These are phyloP conservation scores for Neomicropteryx cornuta DNA, from an alignment of 1,140 invertebrate species.

Conservation along the genomic window DNA sequence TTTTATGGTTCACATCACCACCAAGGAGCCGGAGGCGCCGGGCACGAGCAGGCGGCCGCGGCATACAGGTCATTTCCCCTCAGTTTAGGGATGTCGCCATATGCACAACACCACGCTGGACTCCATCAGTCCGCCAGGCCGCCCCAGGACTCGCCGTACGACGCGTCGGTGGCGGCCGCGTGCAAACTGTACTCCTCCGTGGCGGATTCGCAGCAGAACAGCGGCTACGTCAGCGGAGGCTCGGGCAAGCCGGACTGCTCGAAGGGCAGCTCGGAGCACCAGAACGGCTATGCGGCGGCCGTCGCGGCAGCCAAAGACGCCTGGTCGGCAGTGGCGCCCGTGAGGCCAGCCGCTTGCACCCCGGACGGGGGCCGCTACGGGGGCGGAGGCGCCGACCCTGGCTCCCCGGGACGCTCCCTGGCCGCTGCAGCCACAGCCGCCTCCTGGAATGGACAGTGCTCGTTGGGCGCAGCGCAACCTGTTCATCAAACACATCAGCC, in stretches of 20 bases:
- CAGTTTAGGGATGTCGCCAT: slow-evolving; percentile 73
- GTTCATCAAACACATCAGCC: slow-evolving; percentile 81
- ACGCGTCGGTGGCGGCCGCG: slow-evolving; percentile 73
- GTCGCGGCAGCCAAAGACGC: slow-evolving; percentile 57
- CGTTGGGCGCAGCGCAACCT: slow-evolving; percentile 66
- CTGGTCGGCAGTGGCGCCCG: slow-evolving; percentile 55
- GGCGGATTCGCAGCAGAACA: slow-evolving; percentile 50
- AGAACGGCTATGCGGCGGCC: slow-evolving; percentile 55
- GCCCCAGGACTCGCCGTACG: slow-evolving; percentile 79
- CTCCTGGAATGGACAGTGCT: slow-evolving; percentile 72
- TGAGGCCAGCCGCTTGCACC: slow-evolving; percentile 74
- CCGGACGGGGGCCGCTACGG: slow-evolving; percentile 69
- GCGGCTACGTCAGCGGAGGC: slow-evolving; percentile 45
- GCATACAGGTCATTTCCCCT: slow-evolving; percentile 73
- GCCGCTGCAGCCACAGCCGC: slow-evolving; percentile 38
- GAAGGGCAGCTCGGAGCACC: slow-evolving; percentile 45
- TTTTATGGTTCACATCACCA: slow-evolving; percentile 84
- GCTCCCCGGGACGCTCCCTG: slow-evolving; percentile 45
- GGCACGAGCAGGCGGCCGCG: slow-evolving; percentile 56
- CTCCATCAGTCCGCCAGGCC: slow-evolving; percentile 63
- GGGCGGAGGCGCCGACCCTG: slow-evolving; percentile 63
- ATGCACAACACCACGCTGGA: slow-evolving; percentile 72
- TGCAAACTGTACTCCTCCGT: slow-evolving; percentile 73
- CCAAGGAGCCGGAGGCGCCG: slow-evolving; percentile 51
- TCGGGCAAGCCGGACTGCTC: slow-evolving; percentile 48